These are phyloP conservation scores for Oxyura jamaicensis DNA, from an alignment of 2,113 vertebrate species.

Conservation along the genomic window DNA sequence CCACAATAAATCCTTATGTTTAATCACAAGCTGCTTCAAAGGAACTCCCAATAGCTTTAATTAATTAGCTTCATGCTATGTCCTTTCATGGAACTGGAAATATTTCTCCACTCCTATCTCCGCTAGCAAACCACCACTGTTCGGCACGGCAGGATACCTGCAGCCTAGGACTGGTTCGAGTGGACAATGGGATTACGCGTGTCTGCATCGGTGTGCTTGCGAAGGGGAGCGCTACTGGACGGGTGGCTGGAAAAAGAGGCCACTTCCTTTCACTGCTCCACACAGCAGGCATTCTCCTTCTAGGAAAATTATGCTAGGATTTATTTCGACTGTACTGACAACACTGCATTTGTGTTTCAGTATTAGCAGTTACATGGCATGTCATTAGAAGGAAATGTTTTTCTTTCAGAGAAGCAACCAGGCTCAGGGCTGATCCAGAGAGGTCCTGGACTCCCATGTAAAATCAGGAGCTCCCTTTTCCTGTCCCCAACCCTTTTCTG, in stretches of 20 bases:
- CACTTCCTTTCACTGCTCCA: not conserved
- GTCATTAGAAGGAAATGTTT: not conserved
- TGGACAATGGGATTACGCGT: fast-evolving
- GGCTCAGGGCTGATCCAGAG: not conserved
- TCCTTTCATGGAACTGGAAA: constrained; percentile 42
- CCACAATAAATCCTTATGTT: constrained; percentile 49
- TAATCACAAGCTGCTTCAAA: constrained; percentile 66
- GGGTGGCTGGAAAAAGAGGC: not conserved
- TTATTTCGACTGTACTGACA: not conserved
- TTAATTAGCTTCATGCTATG: constrained; percentile 56
- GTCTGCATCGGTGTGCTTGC: fast-evolving
- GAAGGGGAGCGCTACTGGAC: not conserved
- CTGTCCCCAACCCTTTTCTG: not conserved
- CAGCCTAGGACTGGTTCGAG: not conserved
- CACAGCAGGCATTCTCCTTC: not conserved
- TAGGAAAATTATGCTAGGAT: constrained; percentile 4
- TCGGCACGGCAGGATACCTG: not conserved
- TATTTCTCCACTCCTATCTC: constrained; percentile 18
- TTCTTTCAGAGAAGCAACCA: not conserved
- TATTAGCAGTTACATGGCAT: not conserved
- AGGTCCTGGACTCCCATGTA: not conserved
- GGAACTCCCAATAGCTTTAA: constrained; percentile 52
- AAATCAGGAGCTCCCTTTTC: not conserved
- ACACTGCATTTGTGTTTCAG: not conserved
- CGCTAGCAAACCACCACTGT: not conserved